phyloP scores from a whole-genome alignment of 1,140 invertebrate genomes.

The Hetaerina americana region DNA sequence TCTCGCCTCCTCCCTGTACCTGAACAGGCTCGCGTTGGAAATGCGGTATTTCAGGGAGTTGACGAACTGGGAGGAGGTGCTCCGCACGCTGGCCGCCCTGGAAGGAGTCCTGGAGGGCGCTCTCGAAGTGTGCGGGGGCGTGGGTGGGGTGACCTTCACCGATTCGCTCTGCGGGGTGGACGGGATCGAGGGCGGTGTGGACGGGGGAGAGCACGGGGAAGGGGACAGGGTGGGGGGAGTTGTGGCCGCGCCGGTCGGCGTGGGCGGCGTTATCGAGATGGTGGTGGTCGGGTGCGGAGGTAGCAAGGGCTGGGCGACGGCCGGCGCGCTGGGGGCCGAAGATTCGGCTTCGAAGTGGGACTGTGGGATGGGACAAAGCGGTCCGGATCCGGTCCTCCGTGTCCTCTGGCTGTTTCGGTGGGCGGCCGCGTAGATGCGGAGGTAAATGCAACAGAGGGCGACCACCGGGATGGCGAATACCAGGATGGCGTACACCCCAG shows the following conservation, averaged over 20 bases:
- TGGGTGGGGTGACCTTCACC: not conserved
- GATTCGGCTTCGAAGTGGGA: constrained; percentile 1
- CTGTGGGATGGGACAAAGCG: constrained; percentile 14
- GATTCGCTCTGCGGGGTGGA: not conserved
- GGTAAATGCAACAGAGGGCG: constrained; percentile 54
- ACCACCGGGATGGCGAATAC: constrained; percentile 52
- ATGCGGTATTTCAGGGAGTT: constrained; percentile 57
- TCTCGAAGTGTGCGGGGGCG: constrained; percentile 10
- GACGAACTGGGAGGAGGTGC: constrained; percentile 26
- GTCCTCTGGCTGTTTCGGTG: constrained; percentile 53
- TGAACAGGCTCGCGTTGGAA: constrained; percentile 69
- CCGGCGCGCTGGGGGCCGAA: constrained; percentile 2
- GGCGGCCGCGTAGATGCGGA: constrained; percentile 55
- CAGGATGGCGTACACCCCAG: constrained; percentile 36
- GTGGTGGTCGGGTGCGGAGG: not conserved
- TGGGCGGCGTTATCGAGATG: constrained; percentile 28
- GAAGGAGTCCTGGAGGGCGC: constrained; percentile 11
- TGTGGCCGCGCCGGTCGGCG: constrained; percentile 31
- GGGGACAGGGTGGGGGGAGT: constrained; percentile 29
- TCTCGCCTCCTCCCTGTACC: constrained; percentile 65
- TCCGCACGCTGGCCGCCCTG: not conserved
- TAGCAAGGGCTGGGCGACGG: not conserved
- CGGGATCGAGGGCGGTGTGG: constrained; percentile 29
- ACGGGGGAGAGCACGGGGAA: constrained; percentile 30
- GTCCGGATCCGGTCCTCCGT: constrained; percentile 44